Percentiles rank a stretch among this genome's conserved stretches.
Evolutionary conservation across 1,140 invertebrate species (phyloP).

Genomic region (Monomorium pharaonis): DNA sequence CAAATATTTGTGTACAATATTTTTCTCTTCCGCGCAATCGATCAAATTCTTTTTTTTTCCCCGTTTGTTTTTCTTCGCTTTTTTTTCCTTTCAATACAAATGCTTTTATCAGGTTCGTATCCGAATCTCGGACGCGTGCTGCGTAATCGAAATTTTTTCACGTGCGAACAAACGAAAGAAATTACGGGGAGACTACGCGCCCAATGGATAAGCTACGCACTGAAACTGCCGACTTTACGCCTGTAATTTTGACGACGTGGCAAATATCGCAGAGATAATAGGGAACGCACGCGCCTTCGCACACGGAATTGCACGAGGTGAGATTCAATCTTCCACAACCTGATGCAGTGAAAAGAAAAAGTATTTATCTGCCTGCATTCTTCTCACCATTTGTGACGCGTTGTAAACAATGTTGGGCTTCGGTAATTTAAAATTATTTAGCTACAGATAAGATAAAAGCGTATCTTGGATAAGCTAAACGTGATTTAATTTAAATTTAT

Average conservation of each 20-base stretch:
- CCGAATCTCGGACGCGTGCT: not conserved
- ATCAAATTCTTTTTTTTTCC: not conserved
- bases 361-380: not conserved
- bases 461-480: no score
- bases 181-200: not conserved
- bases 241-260: conserved; percentile 15
- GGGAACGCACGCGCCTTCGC: not conserved
- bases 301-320: not conserved
- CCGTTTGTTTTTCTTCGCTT: not conserved
- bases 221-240: not conserved
- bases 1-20: not conserved
- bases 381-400: no score
- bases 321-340: conserved; percentile 1
- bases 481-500: no score
- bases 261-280: conserved; percentile 8
- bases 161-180: not conserved
- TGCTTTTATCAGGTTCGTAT: not conserved
- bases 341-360: not conserved
- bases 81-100: not conserved
- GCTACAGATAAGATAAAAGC: no score
- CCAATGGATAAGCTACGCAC: not conserved
- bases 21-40: not conserved
- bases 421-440: no score
- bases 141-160: not conserved
- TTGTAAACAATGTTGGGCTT: no score